Evolutionary conservation across 1,140 invertebrate species (phyloP).

Genomic region (Drosophila navojoa): DNA sequence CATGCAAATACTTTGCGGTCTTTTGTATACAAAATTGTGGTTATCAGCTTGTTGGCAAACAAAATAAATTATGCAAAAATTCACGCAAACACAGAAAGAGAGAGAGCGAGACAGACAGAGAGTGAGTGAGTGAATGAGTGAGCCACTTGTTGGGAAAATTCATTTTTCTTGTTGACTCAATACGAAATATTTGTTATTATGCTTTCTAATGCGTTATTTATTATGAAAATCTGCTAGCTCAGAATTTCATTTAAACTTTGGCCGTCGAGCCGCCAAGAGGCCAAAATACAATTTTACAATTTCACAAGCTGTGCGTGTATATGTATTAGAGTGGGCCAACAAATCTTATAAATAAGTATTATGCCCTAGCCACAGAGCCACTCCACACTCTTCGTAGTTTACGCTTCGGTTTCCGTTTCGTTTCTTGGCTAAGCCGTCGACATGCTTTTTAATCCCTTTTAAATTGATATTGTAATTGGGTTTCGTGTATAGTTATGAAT

Average conservation of each 20-base stretch:
- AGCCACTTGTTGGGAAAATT: conserved; percentile 65
- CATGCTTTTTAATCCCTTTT: conserved; percentile 76
- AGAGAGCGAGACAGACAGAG: background rate
- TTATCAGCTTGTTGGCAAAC: conserved; percentile 53
- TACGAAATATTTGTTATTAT: conserved; percentile 59
- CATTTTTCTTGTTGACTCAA: conserved; percentile 39
- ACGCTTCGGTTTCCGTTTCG: background rate
- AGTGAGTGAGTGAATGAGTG: background rate
- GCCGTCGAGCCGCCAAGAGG: conserved; percentile 2
- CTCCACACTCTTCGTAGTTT: conserved; percentile 24
- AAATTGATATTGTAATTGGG: conserved; percentile 82
- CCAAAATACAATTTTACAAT: conserved; percentile 36
- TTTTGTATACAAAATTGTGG: conserved; percentile 59
- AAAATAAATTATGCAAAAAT: conserved; percentile 79
- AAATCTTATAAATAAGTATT: conserved; percentile 52
- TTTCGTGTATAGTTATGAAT: conserved; percentile 77
- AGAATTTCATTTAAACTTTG: conserved; percentile 77
- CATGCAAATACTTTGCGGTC: conserved; percentile 51
- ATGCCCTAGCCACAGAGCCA: conserved; percentile 7
- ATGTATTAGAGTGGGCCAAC: conserved; percentile 24
- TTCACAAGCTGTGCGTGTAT: conserved; percentile 2
- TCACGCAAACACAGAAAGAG: conserved; percentile 23
- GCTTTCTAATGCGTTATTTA: conserved; percentile 75
- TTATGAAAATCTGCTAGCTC: conserved; percentile 77
- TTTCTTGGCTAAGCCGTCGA: conserved; percentile 36